Conservation (phyloP, 2,888 invertebrate species). For the Noctua pronuba region DNA sequence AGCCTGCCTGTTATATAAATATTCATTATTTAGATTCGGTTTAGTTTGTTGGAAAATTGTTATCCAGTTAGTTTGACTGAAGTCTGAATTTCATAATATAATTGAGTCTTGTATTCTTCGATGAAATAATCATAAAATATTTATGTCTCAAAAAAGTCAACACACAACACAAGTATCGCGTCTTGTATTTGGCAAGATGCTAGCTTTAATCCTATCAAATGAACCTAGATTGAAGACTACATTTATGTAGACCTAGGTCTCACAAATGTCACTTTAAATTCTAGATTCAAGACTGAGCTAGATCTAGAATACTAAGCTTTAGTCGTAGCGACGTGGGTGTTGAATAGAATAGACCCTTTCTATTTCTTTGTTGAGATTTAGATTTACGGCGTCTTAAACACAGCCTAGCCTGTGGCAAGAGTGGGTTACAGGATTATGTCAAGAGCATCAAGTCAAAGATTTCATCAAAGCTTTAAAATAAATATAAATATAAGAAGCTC, state of each 20-base stretch:
- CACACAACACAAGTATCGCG: not conserved
- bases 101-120: not conserved
- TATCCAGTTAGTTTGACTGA: not conserved
- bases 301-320: slow-evolving; percentile 9
- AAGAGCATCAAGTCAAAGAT: not conserved
- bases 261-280: slow-evolving; percentile 12
- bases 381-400: not conserved
- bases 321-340: slow-evolving; percentile 1
- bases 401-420: not conserved
- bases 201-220: not conserved
- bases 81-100: not conserved
- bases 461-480: not conserved
- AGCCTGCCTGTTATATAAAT: not conserved
- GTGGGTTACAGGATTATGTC: not conserved
- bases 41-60: not conserved
- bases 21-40: too few relatives aligned
- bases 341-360: slow-evolving; percentile 11
- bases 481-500: not conserved
- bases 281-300: not conserved
- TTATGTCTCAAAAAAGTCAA: not conserved
- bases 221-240: not conserved
- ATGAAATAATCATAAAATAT: not conserved
- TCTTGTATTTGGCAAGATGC: not conserved
- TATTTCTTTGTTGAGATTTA: slow-evolving; percentile 9
- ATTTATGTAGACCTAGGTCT: not conserved